A percentile compares a stretch with the other conserved stretches of the same genome.
These are phyloP conservation scores for Lepidothrix coronata DNA, from an alignment of 2,113 vertebrate species.

Conservation along the genomic window DNA sequence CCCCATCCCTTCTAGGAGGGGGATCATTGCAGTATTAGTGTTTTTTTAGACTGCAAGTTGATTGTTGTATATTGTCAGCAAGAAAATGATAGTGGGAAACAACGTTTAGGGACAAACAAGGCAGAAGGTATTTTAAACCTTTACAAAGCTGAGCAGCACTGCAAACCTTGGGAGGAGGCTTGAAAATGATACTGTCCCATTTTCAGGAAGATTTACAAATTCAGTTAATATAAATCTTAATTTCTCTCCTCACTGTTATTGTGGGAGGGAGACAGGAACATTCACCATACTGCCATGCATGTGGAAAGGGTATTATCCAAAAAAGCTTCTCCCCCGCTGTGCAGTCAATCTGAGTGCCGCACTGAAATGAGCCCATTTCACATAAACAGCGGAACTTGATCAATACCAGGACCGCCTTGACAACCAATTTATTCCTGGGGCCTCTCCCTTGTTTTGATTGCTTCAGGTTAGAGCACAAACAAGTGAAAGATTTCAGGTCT, in stretches of 20 bases:
- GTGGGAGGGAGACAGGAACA: background rate
- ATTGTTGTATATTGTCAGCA: background rate
- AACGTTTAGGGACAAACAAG: background rate
- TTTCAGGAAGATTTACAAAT: background rate
- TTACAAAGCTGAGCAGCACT: background rate
- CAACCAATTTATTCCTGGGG: constrained; percentile 47
- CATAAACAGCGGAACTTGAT: constrained; percentile 55
- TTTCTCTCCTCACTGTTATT: background rate
- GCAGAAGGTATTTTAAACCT: background rate
- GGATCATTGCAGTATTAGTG: background rate
- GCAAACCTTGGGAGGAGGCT: background rate
- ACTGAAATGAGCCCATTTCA: constrained; percentile 55
- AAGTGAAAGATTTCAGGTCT: constrained; percentile 27
- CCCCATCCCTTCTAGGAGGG: background rate
- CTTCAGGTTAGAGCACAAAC: constrained; percentile 53
- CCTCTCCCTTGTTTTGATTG: constrained; percentile 39
- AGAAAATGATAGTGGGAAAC: background rate
- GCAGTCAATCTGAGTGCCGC: constrained; percentile 4
- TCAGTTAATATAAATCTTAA: background rate
- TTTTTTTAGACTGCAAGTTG: background rate
- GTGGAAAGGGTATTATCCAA: constrained; percentile 18
- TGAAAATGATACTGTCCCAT: background rate
- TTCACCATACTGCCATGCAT: background rate
- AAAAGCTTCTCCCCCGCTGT: background rate
- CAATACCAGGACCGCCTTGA: constrained; percentile 55